These are phyloP conservation scores for Hemithea aestivaria DNA, from an alignment of 2,888 invertebrate genomes.

Conservation along the genomic window DNA sequence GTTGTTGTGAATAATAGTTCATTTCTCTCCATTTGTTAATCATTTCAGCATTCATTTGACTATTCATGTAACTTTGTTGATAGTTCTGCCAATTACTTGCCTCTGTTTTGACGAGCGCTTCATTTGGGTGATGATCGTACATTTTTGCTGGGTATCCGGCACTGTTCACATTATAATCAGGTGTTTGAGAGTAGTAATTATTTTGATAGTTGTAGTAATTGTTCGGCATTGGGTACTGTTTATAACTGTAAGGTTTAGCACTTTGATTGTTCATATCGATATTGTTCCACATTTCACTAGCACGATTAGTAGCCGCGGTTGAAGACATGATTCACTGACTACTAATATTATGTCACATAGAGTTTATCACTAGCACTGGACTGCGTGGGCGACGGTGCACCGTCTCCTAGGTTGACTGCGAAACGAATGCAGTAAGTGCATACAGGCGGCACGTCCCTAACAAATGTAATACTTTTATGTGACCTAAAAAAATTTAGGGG, in stretches of 20 bases:
- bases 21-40: slow-evolving; percentile 63
- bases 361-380: slow-evolving; percentile 41
- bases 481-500: slow-evolving; percentile 78
- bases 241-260: slow-evolving; percentile 49
- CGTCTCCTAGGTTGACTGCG: slow-evolving; percentile 64
- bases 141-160: slow-evolving; percentile 39
- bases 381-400: slow-evolving; percentile 63
- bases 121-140: slow-evolving; percentile 38
- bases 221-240: slow-evolving; percentile 46
- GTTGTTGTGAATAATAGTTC: slow-evolving; percentile 55
- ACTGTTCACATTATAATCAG: slow-evolving; percentile 47
- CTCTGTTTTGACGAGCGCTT: slow-evolving; percentile 54
- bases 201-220: slow-evolving; percentile 54
- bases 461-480: slow-evolving; percentile 77
- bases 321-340: slow-evolving; percentile 50
- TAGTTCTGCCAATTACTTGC: slow-evolving; percentile 55
- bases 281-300: slow-evolving; percentile 69
- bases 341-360: slow-evolving; percentile 43
- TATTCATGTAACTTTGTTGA: slow-evolving; percentile 42
- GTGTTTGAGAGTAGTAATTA: slow-evolving; percentile 46
- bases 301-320: slow-evolving; percentile 56
- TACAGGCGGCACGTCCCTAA: slow-evolving; percentile 69
- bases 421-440: slow-evolving; percentile 73
- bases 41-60: slow-evolving; percentile 49
- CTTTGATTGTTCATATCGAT: slow-evolving; percentile 52